Percentiles rank a stretch among this genome's conserved stretches.
phyloP scores from a whole-genome alignment of 2,113 vertebrate species.

The Ophiodon elongatus region DNA sequence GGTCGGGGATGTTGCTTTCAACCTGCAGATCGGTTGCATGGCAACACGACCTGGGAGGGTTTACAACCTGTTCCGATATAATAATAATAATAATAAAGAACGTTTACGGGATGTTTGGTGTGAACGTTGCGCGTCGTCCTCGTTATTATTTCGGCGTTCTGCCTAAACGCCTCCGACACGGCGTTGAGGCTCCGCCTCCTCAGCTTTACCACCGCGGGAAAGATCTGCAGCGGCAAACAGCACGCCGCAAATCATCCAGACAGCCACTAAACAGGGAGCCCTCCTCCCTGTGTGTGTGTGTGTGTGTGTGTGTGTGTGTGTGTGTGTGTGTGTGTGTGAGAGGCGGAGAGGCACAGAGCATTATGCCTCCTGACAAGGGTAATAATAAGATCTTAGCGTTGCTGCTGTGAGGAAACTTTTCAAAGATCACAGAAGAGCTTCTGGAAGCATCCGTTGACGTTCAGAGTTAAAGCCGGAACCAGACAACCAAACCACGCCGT shows the following conservation, averaged over 20 bases:
- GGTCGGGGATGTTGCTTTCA: too few relatives aligned
- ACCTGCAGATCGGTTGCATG: too few relatives aligned
- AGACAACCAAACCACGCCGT: too few relatives aligned
- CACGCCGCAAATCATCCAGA: conserved; percentile 59
- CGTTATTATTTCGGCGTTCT: conserved; percentile 56
- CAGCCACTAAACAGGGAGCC: conserved; percentile 50
- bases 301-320: conserved; percentile 10
- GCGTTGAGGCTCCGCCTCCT: conserved; percentile 31
- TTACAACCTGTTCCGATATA: too few relatives aligned
- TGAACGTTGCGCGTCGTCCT: too few relatives aligned
- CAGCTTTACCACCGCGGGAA: conserved; percentile 56
- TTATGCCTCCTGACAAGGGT: conserved; percentile 49
- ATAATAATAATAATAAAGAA: too few relatives aligned
- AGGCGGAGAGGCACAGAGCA: conserved; percentile 8
- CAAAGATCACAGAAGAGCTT: conserved; percentile 31
- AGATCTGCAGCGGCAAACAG: conserved; percentile 56
- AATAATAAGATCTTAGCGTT: conserved; percentile 49
- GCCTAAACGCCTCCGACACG: conserved; percentile 39
- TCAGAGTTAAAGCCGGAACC: background rate
- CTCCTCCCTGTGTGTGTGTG: conserved; percentile 3
- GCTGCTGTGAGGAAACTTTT: conserved; percentile 42
- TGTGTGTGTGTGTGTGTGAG: background rate
- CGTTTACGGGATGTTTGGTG: too few relatives aligned
- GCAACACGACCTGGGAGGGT: too few relatives aligned
- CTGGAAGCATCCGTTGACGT: conserved; percentile 24